A percentile compares a stretch with the other conserved stretches of the same genome.
Conservation (phyloP, 1,140 invertebrate species). For the Zeugodacus cucurbitae region DNA sequence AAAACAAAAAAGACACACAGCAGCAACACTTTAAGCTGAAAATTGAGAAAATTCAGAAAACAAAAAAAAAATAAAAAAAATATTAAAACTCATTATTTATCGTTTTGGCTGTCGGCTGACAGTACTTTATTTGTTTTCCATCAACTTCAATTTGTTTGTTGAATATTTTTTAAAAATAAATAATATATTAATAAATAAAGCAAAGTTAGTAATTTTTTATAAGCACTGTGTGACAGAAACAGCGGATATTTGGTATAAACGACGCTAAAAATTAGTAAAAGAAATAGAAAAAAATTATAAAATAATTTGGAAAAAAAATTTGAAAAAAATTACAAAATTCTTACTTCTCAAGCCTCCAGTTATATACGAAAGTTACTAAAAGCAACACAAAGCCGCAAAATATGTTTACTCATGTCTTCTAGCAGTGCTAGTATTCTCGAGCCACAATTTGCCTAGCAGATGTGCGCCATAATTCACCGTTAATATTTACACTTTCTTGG, state of each 20-base stretch:
- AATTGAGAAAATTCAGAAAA: not conserved
- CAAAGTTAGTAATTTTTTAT: not conserved
- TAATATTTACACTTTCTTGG: not conserved
- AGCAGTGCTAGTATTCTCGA: not conserved
- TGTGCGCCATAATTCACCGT: not conserved
- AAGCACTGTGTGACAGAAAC: not conserved
- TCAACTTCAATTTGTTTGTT: constrained; percentile 2
- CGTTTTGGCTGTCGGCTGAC: not conserved
- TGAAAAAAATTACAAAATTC: not conserved
- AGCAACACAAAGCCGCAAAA: not conserved
- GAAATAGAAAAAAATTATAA: no score
- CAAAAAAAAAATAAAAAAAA: not conserved
- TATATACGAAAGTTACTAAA: not conserved
- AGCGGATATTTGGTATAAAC: no score
- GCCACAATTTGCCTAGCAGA: not conserved
- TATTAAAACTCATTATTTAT: constrained; percentile 3
- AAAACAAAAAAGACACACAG: not conserved
- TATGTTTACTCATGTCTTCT: not conserved
- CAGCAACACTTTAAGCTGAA: no score
- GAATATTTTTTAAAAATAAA: not conserved
- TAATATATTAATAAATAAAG: not conserved
- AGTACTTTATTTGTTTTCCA: constrained; percentile 20
- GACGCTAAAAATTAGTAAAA: no score
- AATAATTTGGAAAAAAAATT: no score
- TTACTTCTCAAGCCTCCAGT: not conserved